Conservation (phyloP, 2,113 vertebrate species). For the Brienomyrus longianalis region DNA sequence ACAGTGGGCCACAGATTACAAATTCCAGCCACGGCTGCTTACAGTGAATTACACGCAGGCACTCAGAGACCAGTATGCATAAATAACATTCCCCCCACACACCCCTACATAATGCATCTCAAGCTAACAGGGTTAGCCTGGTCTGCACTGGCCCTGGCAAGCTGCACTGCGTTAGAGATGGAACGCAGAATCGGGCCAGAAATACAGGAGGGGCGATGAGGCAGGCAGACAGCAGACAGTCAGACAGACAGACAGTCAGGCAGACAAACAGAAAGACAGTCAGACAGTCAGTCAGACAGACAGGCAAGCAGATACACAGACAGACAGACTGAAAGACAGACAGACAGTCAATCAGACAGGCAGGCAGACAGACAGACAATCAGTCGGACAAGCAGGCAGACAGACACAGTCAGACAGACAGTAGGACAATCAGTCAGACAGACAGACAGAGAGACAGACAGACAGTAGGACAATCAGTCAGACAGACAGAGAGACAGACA, state of each 20-base stretch:
- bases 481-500: too few species aligned
- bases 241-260: background rate
- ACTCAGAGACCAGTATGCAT: conserved; percentile 58
- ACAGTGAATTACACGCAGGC: conserved; percentile 61
- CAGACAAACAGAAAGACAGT: too few species aligned
- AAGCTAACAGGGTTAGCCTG: conserved; percentile 50
- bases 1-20: conserved; percentile 52
- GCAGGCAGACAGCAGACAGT: background rate
- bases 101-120: conserved; percentile 5
- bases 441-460: too few species aligned
- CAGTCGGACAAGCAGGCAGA: too few species aligned
- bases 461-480: too few species aligned
- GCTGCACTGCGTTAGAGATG: conserved; percentile 28
- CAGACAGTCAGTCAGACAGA: too few species aligned
- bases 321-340: too few species aligned
- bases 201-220: background rate
- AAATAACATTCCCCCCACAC: conserved; percentile 42
- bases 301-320: too few species aligned
- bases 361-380: too few species aligned
- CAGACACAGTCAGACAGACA: too few species aligned
- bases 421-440: too few species aligned
- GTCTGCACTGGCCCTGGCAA: conserved; percentile 15
- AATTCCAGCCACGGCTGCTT: conserved; percentile 63
- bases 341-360: too few species aligned
- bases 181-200: background rate